Conservation (phyloP, 1,140 invertebrate genomes). For the Pogonus chalceus region DNA sequence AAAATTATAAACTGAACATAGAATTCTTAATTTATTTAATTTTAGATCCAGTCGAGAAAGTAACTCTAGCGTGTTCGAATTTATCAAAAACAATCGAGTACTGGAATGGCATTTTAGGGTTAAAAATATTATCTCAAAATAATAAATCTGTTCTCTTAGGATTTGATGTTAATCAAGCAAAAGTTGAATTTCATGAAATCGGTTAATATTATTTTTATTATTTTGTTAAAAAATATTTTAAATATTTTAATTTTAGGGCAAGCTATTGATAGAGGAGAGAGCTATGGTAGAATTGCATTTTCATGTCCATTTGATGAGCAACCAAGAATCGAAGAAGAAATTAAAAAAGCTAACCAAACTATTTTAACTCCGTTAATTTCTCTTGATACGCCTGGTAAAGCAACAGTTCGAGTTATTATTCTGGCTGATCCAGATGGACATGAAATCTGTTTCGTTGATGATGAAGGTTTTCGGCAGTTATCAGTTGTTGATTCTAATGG, state of each 20-base stretch:
- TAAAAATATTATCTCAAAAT: conserved; percentile 57
- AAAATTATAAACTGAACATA: not conserved
- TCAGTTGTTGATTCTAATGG: conserved; percentile 79
- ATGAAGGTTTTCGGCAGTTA: conserved; percentile 83
- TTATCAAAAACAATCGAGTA: conserved; percentile 66
- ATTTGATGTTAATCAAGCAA: conserved; percentile 63
- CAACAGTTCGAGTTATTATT: conserved; percentile 91
- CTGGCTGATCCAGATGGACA: conserved; percentile 92
- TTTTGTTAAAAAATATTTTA: conserved; percentile 7
- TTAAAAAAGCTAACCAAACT: conserved; percentile 60
- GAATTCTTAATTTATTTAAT: not conserved
- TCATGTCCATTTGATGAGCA: conserved; percentile 70
- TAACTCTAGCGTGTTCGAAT: conserved; percentile 70
- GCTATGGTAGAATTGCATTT: conserved; percentile 93
- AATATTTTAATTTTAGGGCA: conserved; percentile 36
- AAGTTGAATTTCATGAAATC: conserved; percentile 63
- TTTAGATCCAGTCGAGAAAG: conserved; percentile 73
- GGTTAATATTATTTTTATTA: conserved; percentile 36
- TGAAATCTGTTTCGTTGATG: conserved; percentile 98
- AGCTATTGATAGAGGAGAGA: conserved; percentile 73
- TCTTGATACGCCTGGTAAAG: conserved; percentile 93
- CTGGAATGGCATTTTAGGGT: conserved; percentile 69
- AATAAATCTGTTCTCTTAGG: conserved; percentile 52
- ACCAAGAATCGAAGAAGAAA: conserved; percentile 58
- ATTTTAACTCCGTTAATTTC: conserved; percentile 82